These are phyloP conservation scores for Dipodomys stephensi DNA, from an alignment of 2,113 vertebrate genomes.

Conservation along the genomic window DNA sequence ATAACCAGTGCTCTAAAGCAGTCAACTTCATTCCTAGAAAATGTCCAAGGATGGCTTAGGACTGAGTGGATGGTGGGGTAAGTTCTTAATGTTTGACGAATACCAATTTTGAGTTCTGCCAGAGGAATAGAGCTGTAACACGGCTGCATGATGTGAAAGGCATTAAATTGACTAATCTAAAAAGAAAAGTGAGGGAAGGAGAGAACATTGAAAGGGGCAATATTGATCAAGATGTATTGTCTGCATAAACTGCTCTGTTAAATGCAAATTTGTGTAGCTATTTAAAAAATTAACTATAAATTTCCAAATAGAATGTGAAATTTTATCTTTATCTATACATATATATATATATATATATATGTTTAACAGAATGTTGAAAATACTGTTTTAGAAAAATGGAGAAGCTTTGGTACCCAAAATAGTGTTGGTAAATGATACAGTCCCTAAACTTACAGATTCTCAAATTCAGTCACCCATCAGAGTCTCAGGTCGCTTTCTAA, in stretches of 20 bases:
- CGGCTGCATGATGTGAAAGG: too few species aligned
- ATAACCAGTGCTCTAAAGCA: neutral
- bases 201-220: too few species aligned
- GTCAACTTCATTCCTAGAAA: neutral
- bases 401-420: neutral
- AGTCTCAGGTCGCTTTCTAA: neutral
- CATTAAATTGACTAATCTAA: too few species aligned
- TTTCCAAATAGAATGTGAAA: neutral
- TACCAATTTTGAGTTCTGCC: neutral
- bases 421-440: neutral
- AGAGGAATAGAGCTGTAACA: too few species aligned
- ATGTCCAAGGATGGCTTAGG: too few species aligned
- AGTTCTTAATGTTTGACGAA: neutral
- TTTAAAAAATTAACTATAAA: neutral
- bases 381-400: neutral
- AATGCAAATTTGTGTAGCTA: too few species aligned
- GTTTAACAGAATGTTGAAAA: too few species aligned
- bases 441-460: neutral
- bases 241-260: too few species aligned
- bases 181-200: too few species aligned
- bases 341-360: too few species aligned
- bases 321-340: neutral
- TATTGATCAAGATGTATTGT: too few species aligned
- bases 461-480: neutral
- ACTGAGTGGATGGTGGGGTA: too few species aligned